A percentile compares a stretch with the other conserved stretches of the same genome.
These are phyloP conservation scores for Garra rufa DNA, from an alignment of 2,113 vertebrate species.

Conservation along the genomic window DNA sequence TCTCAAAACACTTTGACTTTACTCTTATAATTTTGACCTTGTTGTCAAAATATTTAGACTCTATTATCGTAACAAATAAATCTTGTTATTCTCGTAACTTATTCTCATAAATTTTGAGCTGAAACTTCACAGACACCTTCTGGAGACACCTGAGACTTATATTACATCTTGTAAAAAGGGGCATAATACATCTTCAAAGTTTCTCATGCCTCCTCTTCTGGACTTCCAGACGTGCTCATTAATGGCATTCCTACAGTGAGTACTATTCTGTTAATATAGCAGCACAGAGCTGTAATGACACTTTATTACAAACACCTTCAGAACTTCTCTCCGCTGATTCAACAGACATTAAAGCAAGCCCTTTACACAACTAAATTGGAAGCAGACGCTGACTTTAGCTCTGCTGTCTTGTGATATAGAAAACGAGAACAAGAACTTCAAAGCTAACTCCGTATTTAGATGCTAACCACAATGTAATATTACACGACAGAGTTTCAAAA, in stretches of 20 bases:
- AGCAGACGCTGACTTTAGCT: constrained; percentile 43
- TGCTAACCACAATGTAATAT: constrained; percentile 59
- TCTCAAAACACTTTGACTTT: too few species aligned
- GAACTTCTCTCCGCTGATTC: neutral
- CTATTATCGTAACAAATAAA: too few species aligned
- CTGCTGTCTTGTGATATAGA: constrained; percentile 51
- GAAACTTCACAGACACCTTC: too few species aligned
- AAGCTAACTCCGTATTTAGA: constrained; percentile 55
- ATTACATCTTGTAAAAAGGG: too few species aligned
- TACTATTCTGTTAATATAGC: neutral
- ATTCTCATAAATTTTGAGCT: too few species aligned
- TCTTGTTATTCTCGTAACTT: too few species aligned
- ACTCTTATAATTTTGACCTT: too few species aligned
- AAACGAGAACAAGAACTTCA: constrained; percentile 57
- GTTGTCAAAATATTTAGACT: too few species aligned
- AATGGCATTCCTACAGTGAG: neutral
- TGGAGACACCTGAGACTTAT: too few species aligned
- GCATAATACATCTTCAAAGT: too few species aligned
- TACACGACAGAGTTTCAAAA: constrained; percentile 53
- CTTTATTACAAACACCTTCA: constrained; percentile 1
- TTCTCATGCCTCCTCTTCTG: neutral
- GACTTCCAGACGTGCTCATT: neutral
- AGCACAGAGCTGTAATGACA: constrained; percentile 1
- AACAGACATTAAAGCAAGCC: constrained; percentile 26
- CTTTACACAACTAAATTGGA: constrained; percentile 53